These are phyloP conservation scores for Australoheros facetus DNA, from an alignment of 2,797 vertebrate genomes.

Conservation along the genomic window DNA sequence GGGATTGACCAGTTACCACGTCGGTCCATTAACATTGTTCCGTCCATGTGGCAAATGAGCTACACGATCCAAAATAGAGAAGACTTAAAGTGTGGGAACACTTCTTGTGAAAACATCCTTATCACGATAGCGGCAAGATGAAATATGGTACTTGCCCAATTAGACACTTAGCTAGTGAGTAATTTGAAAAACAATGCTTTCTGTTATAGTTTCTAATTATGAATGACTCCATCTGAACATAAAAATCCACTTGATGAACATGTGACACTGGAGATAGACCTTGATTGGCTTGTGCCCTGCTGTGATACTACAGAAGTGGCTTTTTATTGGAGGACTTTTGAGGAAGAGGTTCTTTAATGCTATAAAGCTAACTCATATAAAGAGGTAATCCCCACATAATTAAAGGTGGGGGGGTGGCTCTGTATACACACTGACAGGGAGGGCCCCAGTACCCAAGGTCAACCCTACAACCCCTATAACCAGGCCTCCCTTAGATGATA, in stretches of 20 bases:
- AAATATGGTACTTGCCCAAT: background rate
- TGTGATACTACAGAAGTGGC: conserved; percentile 51
- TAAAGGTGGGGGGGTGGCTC: conserved; percentile 58
- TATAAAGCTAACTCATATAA: conserved; percentile 73
- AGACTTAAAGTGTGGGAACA: conserved; percentile 4
- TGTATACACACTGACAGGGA: conserved; percentile 37
- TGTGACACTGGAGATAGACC: conserved; percentile 17
- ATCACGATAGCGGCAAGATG: conserved; percentile 28
- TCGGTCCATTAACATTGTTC: background rate
- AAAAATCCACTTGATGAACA: conserved; percentile 16
- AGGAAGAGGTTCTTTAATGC: conserved; percentile 64
- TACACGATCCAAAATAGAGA: background rate
- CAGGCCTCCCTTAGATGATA: conserved; percentile 41
- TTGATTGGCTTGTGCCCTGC: conserved; percentile 53
- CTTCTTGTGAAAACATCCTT: conserved; percentile 30
- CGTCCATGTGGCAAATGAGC: background rate
- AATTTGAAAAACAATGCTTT: background rate
- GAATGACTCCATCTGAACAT: conserved; percentile 29
- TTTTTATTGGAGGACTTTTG: conserved; percentile 63
- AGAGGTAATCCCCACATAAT: conserved; percentile 75
- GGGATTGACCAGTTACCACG: background rate
- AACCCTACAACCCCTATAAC: conserved; percentile 7
- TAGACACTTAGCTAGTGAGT: background rate
- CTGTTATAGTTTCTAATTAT: background rate
- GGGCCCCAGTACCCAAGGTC: conserved; percentile 45